phyloP scores from a whole-genome alignment of 30 jellyfish, hydroid and myxozoan genomes.

The Catostylus mosaicus region DNA sequence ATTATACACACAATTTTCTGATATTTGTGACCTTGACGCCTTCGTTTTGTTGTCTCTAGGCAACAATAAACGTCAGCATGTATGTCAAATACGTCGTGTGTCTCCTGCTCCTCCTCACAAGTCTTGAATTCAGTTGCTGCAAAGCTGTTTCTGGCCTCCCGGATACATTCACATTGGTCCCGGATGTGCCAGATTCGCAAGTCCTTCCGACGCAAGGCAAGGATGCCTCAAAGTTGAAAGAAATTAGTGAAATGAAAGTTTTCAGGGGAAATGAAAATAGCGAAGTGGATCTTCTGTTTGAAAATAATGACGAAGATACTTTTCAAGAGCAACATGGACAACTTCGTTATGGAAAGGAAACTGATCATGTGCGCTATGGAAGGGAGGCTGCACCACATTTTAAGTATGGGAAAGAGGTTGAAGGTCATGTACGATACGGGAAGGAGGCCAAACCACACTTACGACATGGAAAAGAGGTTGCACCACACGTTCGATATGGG shows the following conservation, averaged over 20 bases:
- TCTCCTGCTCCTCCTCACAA: conserved; percentile 7
- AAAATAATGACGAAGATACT: not conserved
- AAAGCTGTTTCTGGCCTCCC: conserved; percentile 1
- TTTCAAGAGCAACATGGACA: not conserved
- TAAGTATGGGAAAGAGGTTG: conserved; percentile 30
- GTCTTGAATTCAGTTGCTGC: conserved; percentile 5
- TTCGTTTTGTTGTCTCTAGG: not conserved
- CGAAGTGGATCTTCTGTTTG: not conserved
- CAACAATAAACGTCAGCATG: not conserved
- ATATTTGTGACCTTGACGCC: not conserved
- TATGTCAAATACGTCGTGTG: not conserved
- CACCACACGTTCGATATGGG: not conserved
- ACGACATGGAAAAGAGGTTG: conserved; percentile 7
- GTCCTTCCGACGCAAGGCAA: not conserved
- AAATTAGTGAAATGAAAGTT: not conserved
- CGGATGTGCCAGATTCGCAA: conserved; percentile 30
- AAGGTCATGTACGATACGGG: not conserved
- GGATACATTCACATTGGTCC: not conserved
- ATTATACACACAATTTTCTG: not conserved
- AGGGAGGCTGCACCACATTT: conserved; percentile 14
- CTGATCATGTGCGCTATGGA: conserved; percentile 1
- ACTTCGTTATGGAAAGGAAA: conserved; percentile 11
- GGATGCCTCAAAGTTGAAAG: not conserved
- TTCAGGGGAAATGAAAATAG: not conserved
- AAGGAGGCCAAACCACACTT: conserved; percentile 9